Evolutionary conservation across 2,888 invertebrate species (phyloP).

Genomic region (Eupithecia subumbrata): DNA sequence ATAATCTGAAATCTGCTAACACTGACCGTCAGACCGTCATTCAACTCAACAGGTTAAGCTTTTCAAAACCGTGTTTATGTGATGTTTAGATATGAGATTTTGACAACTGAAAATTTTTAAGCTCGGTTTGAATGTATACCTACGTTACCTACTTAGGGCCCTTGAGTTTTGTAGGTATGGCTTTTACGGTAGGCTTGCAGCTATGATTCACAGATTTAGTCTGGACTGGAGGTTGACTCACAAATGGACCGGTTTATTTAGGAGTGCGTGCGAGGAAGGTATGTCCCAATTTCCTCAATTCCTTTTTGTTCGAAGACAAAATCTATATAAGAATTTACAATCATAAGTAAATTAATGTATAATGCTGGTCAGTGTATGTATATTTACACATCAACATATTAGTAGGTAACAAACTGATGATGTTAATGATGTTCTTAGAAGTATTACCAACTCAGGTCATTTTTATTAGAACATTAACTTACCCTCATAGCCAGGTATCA

Average conservation of each 20-base stretch:
- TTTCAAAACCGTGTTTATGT: too few relatives aligned
- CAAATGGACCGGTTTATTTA: conserved; percentile 33
- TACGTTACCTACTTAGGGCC: not conserved
- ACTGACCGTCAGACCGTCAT: too few relatives aligned
- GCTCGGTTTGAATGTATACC: not conserved
- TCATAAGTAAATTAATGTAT: too few relatives aligned
- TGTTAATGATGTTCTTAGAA: too few relatives aligned
- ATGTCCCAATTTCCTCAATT: conserved; percentile 36
- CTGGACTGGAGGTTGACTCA: conserved; percentile 38
- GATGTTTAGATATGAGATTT: too few relatives aligned
- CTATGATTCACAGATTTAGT: conserved; percentile 37
- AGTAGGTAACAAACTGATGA: not conserved
- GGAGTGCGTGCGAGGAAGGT: not conserved
- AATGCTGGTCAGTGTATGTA: too few relatives aligned
- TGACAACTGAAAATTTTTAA: too few relatives aligned
- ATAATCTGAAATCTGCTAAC: too few relatives aligned
- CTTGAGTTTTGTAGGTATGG: not conserved
- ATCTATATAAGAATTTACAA: too few relatives aligned
- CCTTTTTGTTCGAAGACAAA: not conserved
- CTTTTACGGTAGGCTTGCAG: not conserved
- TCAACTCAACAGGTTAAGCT: too few relatives aligned
- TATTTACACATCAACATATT: too few relatives aligned
- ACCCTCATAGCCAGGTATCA: conserved; percentile 91
- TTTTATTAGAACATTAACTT: conserved; percentile 35
- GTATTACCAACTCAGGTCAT: too few relatives aligned